Conservation (phyloP, 2,888 invertebrate genomes). For the Cantharis flavilabris region DNA sequence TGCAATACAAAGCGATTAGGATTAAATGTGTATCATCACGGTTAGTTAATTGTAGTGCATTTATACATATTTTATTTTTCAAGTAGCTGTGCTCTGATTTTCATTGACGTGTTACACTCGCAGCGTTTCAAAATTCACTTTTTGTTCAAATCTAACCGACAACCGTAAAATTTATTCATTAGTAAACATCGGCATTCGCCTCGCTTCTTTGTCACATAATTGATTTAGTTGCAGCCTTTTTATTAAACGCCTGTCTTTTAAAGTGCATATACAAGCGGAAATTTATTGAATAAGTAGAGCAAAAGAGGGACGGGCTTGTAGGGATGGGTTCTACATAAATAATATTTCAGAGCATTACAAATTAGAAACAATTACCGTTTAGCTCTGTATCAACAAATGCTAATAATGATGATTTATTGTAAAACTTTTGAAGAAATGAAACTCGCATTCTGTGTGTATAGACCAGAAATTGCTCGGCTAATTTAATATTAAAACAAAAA, state of each 20-base stretch:
- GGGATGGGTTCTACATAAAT: not conserved
- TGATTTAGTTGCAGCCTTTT: slow-evolving; percentile 29
- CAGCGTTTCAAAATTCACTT: slow-evolving; percentile 16
- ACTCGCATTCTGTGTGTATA: slow-evolving; percentile 13
- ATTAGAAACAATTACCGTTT: slow-evolving; percentile 1
- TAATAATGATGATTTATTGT: slow-evolving; percentile 14
- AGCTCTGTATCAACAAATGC: slow-evolving; percentile 6
- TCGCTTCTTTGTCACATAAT: slow-evolving; percentile 31
- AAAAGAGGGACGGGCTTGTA: not conserved
- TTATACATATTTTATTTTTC: not conserved
- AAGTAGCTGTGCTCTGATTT: slow-evolving; percentile 1
- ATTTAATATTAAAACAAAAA: slow-evolving; percentile 28
- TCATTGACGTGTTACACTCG: slow-evolving; percentile 1
- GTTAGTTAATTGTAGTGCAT: not conserved
- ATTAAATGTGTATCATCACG: not conserved
- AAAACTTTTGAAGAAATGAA: slow-evolving; percentile 19
- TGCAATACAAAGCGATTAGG: not conserved
- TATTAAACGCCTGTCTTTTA: slow-evolving; percentile 23
- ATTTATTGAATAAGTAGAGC: slow-evolving; percentile 17
- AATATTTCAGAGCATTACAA: not conserved
- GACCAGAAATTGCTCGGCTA: slow-evolving; percentile 18
- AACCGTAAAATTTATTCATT: slow-evolving; percentile 33
- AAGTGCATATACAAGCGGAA: slow-evolving; percentile 12
- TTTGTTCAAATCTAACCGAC: slow-evolving; percentile 30
- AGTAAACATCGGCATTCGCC: slow-evolving; percentile 30